Base-by-base conservation (phyloP, 2,113 vertebrate genomes). In the Tetraodon nigroviridis region DNA sequence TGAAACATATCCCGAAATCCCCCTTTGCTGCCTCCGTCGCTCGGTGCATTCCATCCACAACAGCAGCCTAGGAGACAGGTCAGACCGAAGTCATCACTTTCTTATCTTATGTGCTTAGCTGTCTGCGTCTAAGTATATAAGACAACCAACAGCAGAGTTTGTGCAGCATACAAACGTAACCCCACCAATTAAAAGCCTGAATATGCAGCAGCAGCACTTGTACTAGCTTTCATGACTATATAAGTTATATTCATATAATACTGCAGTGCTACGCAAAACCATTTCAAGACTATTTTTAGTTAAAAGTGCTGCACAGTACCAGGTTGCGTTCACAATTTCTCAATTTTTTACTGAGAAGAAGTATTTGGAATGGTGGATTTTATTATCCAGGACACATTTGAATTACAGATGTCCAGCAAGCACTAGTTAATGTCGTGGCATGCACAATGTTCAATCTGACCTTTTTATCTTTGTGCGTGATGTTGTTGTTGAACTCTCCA, bases 401-500 rank as follows among this genome's bases (percentile, higher is more conserved):
- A 32, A 32, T 32, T 7, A 32, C 29, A 6, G 29, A 32, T 10
- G 29, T 32, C 29, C 29, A 32, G 29, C 29, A 6, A 10, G 29
- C 2, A 6, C 8, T 10, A 32, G 29, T 32, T 32, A 32, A 32
- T 32, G 29, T 32, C 29, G 8, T 32, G 29, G 29, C 29, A 10
- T 32, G 29, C 29, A 7, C 2, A n/a, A n/a, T n/a, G n/a, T n/a
- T n/a, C n/a, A n/a, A n/a, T n/a, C n/a, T n/a, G n/a, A n/a, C n/a
- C n/a, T 64, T 41, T 68, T 27, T 27, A 27, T 27, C 2, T 6
- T 27, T 50, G 65, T 79, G 67, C 61, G 58, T 67, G 71, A 78
- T 57, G 64, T 73, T 61, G 64, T 73, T 61, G 45, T 46, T 46
- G 21, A 81, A 50, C 51, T 67, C 68, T 74, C 44, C 1, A 18